Evolutionary conservation across 2,797 vertebrate genomes (phyloP).

Genomic region (Chelidonichthys spinosus): DNA sequence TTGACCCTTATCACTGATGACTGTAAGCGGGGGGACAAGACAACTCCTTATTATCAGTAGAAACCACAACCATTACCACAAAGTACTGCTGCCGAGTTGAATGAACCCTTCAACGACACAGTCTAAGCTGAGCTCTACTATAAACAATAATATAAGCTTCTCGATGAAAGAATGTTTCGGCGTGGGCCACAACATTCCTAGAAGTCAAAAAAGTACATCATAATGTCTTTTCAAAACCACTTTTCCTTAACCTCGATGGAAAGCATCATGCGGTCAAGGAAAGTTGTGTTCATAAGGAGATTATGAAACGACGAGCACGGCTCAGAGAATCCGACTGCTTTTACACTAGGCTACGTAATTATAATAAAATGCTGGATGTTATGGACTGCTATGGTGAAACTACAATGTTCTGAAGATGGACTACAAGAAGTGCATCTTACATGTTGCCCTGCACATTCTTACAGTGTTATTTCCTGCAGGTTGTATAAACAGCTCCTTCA

Average conservation of each 20-base stretch:
- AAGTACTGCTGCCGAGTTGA: neutral
- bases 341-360: neutral
- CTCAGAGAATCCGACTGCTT: too few species aligned
- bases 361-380: neutral
- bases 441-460: neutral
- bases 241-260: too few species aligned
- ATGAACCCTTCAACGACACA: neutral
- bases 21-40: neutral
- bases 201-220: neutral
- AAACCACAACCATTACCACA: conserved; percentile 6
- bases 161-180: conserved; percentile 40
- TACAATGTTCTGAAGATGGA: neutral
- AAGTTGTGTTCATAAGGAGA: too few species aligned
- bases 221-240: too few species aligned
- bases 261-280: too few species aligned
- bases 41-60: neutral
- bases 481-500: neutral
- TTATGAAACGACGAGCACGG: too few species aligned
- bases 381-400: neutral
- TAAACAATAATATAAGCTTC: conserved; percentile 41
- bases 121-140: conserved; percentile 9
- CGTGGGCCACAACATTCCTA: conserved; percentile 2
- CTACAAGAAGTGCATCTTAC: neutral
- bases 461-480: neutral
- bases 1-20: conserved; percentile 3